Conservation (phyloP, 2,888 invertebrate genomes). For the Oegoconia quadripuncta region DNA sequence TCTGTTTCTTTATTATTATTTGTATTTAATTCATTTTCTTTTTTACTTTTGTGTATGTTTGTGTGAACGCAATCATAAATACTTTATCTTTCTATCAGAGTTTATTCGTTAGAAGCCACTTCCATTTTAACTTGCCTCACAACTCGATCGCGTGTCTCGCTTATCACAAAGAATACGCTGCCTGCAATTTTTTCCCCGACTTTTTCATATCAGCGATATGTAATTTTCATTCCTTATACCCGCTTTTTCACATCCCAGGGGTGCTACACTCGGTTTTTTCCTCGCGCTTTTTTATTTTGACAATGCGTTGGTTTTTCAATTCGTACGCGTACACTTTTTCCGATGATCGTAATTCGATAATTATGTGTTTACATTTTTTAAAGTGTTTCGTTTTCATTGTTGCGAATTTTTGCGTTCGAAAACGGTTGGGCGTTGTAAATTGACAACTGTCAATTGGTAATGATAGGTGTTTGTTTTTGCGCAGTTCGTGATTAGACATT, state of each 20-base stretch:
- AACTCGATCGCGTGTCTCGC: constrained; percentile 41
- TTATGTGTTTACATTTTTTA: constrained; percentile 34
- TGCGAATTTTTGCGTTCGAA: constrained; percentile 15
- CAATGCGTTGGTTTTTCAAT: constrained; percentile 22
- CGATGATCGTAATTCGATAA: constrained; percentile 20
- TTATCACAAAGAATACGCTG: constrained; percentile 47
- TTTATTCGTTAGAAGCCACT: constrained; percentile 13
- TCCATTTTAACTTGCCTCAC: constrained; percentile 12
- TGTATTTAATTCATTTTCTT: too few species aligned
- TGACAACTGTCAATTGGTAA: neutral
- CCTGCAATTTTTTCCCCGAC: constrained; percentile 42
- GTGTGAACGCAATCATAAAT: too few species aligned
- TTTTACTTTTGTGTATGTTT: too few species aligned
- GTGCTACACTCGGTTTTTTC: constrained; percentile 45
- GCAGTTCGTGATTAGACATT: neutral
- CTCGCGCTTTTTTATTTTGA: constrained; percentile 22
- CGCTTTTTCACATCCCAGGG: constrained; percentile 58
- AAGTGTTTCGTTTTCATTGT: constrained; percentile 23
- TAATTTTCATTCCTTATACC: constrained; percentile 57
- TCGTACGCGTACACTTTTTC: constrained; percentile 16
- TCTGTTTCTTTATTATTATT: too few species aligned
- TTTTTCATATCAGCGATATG: constrained; percentile 55
- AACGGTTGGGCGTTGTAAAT: constrained; percentile 20
- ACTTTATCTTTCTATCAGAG: neutral
- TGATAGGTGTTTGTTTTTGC: neutral